A percentile compares a stretch with the other conserved stretches of the same genome.
Evolutionary conservation across 2,888 invertebrate species (phyloP).

Genomic region (Zootermopsis nevadensis): DNA sequence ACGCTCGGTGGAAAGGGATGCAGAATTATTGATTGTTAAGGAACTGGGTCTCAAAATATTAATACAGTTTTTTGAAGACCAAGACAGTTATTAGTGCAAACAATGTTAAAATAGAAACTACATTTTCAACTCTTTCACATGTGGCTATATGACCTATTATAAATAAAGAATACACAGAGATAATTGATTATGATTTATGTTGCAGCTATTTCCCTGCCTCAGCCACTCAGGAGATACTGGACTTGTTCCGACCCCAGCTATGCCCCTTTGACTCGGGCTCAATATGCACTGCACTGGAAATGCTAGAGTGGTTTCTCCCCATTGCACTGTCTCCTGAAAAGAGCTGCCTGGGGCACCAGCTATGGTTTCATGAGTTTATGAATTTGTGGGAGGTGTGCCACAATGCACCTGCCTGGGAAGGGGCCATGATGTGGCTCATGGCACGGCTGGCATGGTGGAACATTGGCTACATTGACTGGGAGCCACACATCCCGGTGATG

Average conservation of each 20-base stretch:
- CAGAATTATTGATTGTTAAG: no score
- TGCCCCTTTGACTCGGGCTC: constrained; percentile 76
- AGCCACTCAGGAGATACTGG: constrained; percentile 87
- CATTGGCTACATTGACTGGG: constrained; percentile 90
- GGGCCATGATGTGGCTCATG: constrained; percentile 77
- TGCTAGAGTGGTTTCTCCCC: constrained; percentile 82
- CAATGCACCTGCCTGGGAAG: constrained; percentile 77
- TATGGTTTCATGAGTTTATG: constrained; percentile 86
- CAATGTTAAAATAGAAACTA: no score
- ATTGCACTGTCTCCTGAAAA: constrained; percentile 73
- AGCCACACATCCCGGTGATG: constrained; percentile 82
- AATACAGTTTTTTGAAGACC: no score
- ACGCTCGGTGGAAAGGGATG: no score
- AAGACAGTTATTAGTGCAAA: no score
- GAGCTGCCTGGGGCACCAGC: constrained; percentile 73
- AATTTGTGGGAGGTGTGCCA: constrained; percentile 81
- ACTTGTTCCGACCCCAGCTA: constrained; percentile 81
- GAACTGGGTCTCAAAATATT: no score
- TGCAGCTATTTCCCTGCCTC: constrained; percentile 76
- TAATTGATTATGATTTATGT: constrained; percentile 44
- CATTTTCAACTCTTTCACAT: no score
- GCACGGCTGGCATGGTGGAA: constrained; percentile 78
- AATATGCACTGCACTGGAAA: constrained; percentile 67
- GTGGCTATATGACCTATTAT: no score
- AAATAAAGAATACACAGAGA: not conserved